Base-by-base conservation (phyloP, 2,888 invertebrate species). In the Eudemis profundana region DNA sequence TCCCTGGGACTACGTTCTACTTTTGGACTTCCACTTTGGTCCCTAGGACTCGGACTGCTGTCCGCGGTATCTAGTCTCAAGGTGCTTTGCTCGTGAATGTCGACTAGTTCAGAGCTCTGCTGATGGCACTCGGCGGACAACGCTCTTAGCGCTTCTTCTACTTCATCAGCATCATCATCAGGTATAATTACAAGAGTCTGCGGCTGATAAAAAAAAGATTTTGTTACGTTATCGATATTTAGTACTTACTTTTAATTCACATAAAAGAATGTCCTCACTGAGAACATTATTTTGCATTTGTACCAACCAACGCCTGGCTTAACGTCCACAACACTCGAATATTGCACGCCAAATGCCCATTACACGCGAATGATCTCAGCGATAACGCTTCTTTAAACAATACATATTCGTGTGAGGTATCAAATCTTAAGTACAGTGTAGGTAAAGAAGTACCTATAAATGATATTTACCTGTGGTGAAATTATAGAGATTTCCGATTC, bases 401-500 rank as follows among this genome's bases (percentile, higher is more conserved):
- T n/a, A n/a, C n/a, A n/a, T n/a, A n/a, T n/a, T n/a, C n/a, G n/a
- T n/a, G n/a, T n/a, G n/a, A n/a, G n/a, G n/a, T n/a, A n/a, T n/a
- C n/a, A n/a, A n/a, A n/a, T n/a, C n/a, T n/a, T n/a, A n/a, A n/a
- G n/a, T n/a, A n/a, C n/a, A n/a, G n/a, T n/a, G n/a, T n/a, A n/a
- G n/a, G n/a, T n/a, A n/a, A n/a, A n/a, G n/a, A n/a, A n/a, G n/a
- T n/a, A n/a, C n/a, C n/a, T 33, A 1, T 12, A 17, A 47, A n/a
- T 14, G 14, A 14, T 17, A 7, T 7, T 51, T n/a, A 62, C 62
- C 46, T 19, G 38, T 7, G 36, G 8, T 1, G 46, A 33, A 47
- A 62, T 54, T 10, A 54, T 38, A 0, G 47, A 62, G 14, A 62
- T 19, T 15, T 54, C 53, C 14, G 54, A 10, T 1, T 62, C 62